Evolutionary conservation across 1,140 invertebrate species (phyloP).

Genomic region (Tenebrio molitor): DNA sequence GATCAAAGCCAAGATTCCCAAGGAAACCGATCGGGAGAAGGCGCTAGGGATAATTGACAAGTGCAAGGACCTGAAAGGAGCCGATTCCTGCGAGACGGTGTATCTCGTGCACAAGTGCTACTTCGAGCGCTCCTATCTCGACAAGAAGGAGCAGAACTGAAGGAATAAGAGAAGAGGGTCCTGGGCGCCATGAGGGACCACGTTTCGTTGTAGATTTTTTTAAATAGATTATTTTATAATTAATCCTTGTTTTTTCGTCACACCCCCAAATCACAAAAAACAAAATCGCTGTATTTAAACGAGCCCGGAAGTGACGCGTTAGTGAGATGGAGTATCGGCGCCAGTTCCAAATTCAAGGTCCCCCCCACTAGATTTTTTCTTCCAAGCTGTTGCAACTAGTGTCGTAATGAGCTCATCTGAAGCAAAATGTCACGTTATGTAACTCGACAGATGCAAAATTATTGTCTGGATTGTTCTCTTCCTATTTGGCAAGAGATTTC

Average conservation of each 20-base stretch:
- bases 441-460: too few relatives aligned
- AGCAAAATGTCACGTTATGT: too few relatives aligned
- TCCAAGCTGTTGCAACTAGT: too few relatives aligned
- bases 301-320: neutral
- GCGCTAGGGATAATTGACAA: slow-evolving; percentile 62
- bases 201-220: neutral
- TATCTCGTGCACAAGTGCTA: slow-evolving; percentile 70
- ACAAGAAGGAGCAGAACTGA: neutral
- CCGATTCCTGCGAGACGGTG: slow-evolving; percentile 66
- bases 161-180: neutral
- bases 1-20: slow-evolving; percentile 61
- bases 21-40: slow-evolving; percentile 58
- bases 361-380: too few relatives aligned
- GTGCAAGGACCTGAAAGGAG: slow-evolving; percentile 67
- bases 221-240: neutral
- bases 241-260: too few relatives aligned
- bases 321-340: neutral
- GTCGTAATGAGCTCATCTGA: too few relatives aligned
- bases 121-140: slow-evolving; percentile 56
- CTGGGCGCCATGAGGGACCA: neutral
- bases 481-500: too few relatives aligned
- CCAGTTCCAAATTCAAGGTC: neutral
- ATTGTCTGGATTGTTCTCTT: too few relatives aligned
- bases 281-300: too few relatives aligned
- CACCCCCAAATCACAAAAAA: too few relatives aligned